Percentiles rank a stretch among this genome's conserved stretches.
Conservation (phyloP, 2,113 vertebrate genomes). For the Phylloscopus trochiloides region DNA sequence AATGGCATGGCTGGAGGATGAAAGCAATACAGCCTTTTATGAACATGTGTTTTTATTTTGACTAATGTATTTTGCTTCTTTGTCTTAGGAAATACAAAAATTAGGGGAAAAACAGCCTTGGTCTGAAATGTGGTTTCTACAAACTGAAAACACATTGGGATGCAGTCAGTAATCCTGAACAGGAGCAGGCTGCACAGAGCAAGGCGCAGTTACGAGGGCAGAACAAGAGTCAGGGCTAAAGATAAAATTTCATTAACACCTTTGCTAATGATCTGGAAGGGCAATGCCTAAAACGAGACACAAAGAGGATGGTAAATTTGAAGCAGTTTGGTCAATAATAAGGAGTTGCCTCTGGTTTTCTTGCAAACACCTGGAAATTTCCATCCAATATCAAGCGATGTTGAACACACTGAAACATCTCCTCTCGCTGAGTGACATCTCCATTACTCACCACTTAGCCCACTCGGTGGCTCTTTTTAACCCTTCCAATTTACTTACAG, state of each 20-base stretch:
- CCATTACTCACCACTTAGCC: slow-evolving; percentile 31
- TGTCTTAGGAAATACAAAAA: slow-evolving; percentile 56
- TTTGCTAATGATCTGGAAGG: not conserved
- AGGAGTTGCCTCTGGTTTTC: not conserved
- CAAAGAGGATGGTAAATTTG: not conserved
- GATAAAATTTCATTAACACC: not conserved
- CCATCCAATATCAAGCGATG: not conserved
- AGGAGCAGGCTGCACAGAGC: not conserved
- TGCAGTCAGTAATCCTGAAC: slow-evolving; percentile 3
- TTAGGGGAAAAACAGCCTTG: not conserved
- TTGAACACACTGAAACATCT: not conserved
- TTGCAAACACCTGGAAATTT: slow-evolving; percentile 19
- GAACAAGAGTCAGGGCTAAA: not conserved
- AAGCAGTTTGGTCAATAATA: not conserved
- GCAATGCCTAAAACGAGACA: not conserved
- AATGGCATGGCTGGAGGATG: not conserved
- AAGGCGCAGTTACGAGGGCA: not conserved
- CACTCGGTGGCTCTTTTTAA: slow-evolving; percentile 32
- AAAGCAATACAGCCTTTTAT: not conserved
- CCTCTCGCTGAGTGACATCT: not conserved
- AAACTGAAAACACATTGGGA: slow-evolving; percentile 43
- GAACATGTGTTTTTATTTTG: slow-evolving; percentile 49
- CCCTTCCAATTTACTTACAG: not conserved
- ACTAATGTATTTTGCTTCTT: slow-evolving; percentile 38
- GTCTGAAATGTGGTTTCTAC: not conserved